phyloP scores from a whole-genome alignment of 2,797 vertebrate genomes.

The Amazona finschi region DNA sequence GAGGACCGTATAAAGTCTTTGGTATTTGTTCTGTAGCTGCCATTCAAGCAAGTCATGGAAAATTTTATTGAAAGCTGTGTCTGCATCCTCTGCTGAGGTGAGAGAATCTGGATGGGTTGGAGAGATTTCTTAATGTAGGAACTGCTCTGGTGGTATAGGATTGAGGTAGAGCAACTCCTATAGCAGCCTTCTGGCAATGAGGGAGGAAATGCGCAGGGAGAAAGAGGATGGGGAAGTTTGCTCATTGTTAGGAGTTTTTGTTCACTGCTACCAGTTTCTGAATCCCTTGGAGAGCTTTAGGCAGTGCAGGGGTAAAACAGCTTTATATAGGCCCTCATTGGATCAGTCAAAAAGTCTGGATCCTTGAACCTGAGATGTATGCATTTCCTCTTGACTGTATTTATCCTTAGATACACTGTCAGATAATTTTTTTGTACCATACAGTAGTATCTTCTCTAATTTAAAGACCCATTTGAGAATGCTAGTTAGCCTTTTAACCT shows the following conservation, averaged over 20 bases:
- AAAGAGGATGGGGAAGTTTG: neutral
- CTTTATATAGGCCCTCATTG: neutral
- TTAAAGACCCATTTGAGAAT: neutral
- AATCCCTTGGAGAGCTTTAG: neutral
- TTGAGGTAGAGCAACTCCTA: neutral
- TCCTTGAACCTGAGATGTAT: neutral
- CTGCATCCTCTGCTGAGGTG: neutral
- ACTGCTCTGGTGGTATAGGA: neutral
- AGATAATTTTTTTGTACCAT: neutral
- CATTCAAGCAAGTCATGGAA: neutral
- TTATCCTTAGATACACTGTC: neutral
- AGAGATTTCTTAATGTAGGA: neutral
- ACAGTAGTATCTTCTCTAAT: neutral
- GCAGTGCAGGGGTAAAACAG: neutral
- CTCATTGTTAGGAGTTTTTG: fast-evolving
- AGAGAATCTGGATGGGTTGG: neutral
- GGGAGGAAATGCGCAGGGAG: neutral
- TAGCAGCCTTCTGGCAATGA: neutral
- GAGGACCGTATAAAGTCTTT: neutral
- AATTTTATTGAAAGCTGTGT: neutral
- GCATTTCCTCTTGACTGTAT: neutral
- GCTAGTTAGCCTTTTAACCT: neutral
- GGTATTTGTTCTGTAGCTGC: neutral
- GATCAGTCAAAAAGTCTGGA: neutral
- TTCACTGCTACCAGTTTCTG: fast-evolving